Evolutionary conservation across 2,888 invertebrate genomes (phyloP).

Genomic region (Apodemia mormo): DNA sequence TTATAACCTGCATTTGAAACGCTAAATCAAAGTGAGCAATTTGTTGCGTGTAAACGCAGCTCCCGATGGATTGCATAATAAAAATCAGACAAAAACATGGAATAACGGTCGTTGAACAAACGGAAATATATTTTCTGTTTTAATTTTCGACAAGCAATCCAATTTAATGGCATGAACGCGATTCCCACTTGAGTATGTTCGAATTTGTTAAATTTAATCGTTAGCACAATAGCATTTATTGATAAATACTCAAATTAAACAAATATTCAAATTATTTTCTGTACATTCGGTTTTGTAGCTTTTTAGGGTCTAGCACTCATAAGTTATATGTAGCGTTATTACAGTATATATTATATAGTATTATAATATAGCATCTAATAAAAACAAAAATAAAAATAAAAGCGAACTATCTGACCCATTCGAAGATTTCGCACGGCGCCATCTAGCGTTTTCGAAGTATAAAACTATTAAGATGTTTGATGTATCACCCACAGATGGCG

Average conservation of each 20-base stretch:
- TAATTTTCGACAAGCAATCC: constrained; percentile 78
- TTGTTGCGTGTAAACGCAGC: constrained; percentile 66
- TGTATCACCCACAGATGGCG: too few relatives aligned
- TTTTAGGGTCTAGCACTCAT: too few relatives aligned
- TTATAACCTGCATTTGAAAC: constrained; percentile 40
- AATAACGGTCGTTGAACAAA: constrained; percentile 61
- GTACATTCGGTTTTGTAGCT: too few relatives aligned
- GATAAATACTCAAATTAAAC: neutral
- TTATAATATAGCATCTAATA: too few relatives aligned
- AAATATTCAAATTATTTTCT: neutral
- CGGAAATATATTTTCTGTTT: constrained; percentile 74
- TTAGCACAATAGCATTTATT: constrained; percentile 47
- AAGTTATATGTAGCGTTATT: too few relatives aligned
- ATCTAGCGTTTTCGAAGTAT: too few relatives aligned
- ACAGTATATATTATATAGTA: too few relatives aligned
- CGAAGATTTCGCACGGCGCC: too few relatives aligned
- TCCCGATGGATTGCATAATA: constrained; percentile 67
- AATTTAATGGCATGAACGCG: constrained; percentile 72
- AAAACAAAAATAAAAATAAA: too few relatives aligned
- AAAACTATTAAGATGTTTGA: too few relatives aligned
- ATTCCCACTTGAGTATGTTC: constrained; percentile 76
- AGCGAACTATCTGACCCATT: too few relatives aligned
- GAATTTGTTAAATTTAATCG: constrained; percentile 72
- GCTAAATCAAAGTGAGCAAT: constrained; percentile 69
- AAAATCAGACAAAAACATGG: constrained; percentile 67